Evolutionary conservation across 2,888 invertebrate species (phyloP).

Genomic region (Cheilosia scutellata): DNA sequence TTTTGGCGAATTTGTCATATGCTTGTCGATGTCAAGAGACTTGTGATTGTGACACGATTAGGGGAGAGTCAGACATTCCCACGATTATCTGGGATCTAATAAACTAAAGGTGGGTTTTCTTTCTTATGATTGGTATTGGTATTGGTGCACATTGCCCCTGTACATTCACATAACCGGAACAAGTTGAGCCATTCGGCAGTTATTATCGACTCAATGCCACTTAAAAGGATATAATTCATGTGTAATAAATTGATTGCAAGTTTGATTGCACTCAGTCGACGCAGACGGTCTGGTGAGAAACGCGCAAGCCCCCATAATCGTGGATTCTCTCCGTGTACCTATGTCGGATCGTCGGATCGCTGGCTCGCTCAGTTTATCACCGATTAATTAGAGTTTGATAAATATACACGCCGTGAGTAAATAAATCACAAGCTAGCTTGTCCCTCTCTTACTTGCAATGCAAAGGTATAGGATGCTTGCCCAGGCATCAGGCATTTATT

Average conservation of each 20-base stretch:
- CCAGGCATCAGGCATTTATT: slow-evolving; percentile 78
- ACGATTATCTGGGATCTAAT: slow-evolving; percentile 56
- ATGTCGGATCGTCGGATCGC: slow-evolving; percentile 23
- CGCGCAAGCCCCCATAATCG: slow-evolving; percentile 3
- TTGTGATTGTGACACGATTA: not conserved
- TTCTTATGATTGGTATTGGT: not conserved
- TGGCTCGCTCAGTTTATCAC: slow-evolving; percentile 83
- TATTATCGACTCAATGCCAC: slow-evolving; percentile 78
- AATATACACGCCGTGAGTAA: slow-evolving; percentile 85
- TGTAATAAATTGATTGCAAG: slow-evolving; percentile 82
- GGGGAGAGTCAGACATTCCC: slow-evolving; percentile 50
- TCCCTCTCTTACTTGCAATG: slow-evolving; percentile 4
- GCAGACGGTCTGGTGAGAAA: slow-evolving; percentile 20
- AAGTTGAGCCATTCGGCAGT: slow-evolving; percentile 22
- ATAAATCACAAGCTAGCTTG: slow-evolving; percentile 81
- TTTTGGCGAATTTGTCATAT: slow-evolving; percentile 71
- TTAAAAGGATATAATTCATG: slow-evolving; percentile 83
- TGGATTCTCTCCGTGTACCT: slow-evolving; percentile 6
- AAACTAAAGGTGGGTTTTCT: slow-evolving; percentile 47
- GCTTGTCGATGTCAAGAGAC: slow-evolving; percentile 48
- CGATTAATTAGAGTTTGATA: slow-evolving; percentile 85
- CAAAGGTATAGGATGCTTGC: not conserved
- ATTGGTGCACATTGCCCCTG: slow-evolving; percentile 30
- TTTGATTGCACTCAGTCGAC: slow-evolving; percentile 59
- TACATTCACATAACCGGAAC: not conserved